Percentiles rank a stretch among this genome's conserved stretches.
Conservation (phyloP, 2,797 vertebrate species). For the Mastacembelus armatus region DNA sequence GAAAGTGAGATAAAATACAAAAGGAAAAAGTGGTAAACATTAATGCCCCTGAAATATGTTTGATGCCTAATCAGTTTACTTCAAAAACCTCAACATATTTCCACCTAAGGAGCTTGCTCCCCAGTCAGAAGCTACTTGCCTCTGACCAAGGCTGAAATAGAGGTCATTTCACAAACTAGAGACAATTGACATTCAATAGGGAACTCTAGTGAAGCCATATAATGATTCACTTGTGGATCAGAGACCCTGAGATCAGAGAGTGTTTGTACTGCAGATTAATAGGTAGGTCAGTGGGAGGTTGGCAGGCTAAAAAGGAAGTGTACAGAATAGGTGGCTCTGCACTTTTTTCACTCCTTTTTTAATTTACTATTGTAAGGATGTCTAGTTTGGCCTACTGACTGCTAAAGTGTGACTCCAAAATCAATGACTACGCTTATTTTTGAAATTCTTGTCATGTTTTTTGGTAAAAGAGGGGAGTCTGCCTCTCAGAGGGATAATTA, state of each 20-base stretch:
- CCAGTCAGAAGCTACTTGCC: conserved; percentile 2
- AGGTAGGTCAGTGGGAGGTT: conserved; percentile 71
- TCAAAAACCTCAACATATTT: conserved; percentile 43
- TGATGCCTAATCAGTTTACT: conserved; percentile 36
- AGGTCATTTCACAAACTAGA: conserved; percentile 74
- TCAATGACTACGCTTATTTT: conserved; percentile 42
- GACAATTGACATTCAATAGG: conserved; percentile 78
- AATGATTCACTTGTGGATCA: conserved; percentile 81
- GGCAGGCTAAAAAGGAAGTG: conserved; percentile 52
- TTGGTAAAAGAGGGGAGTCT: conserved; percentile 1
- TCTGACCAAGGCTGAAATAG: conserved; percentile 61
- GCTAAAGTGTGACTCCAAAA: conserved; percentile 24
- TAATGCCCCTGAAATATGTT: conserved; percentile 43
- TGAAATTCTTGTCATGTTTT: conserved; percentile 38
- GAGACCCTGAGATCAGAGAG: conserved; percentile 78
- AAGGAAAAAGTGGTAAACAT: conserved; percentile 24
- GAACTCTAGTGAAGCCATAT: conserved; percentile 66
- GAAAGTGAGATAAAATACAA: conserved; percentile 22
- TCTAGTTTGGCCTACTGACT: conserved; percentile 52
- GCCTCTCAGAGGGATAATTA: background rate
- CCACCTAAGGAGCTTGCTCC: conserved; percentile 6
- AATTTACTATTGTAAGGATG: conserved; percentile 29
- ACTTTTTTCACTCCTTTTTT: conserved; percentile 25
- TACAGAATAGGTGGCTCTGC: conserved; percentile 44
- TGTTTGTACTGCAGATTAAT: conserved; percentile 77